These are phyloP conservation scores for Scaptomyza montana DNA, from an alignment of 1,140 invertebrate species.

Conservation along the genomic window DNA sequence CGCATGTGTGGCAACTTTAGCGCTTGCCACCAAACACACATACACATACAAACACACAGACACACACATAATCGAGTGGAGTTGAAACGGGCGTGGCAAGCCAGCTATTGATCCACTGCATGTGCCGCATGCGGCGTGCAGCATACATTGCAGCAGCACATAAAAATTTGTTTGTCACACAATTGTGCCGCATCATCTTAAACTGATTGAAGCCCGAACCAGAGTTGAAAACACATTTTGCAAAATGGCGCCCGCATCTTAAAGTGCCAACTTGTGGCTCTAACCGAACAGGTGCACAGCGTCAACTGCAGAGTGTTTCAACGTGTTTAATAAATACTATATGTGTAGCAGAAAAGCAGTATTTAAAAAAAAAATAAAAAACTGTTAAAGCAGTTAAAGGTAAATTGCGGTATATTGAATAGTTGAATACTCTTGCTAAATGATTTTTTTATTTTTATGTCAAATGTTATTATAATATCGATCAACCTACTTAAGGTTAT, in stretches of 20 bases:
- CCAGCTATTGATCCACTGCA: constrained; percentile 79
- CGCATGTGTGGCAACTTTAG: constrained; percentile 73
- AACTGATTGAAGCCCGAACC: constrained; percentile 42
- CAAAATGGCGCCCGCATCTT: constrained; percentile 81
- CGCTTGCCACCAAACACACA: constrained; percentile 1
- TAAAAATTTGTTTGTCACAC: background rate
- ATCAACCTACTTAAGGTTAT: no score
- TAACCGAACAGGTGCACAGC: constrained; percentile 67
- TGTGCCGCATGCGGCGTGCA: constrained; percentile 57
- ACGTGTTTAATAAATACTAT: background rate
- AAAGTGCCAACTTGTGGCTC: constrained; percentile 81
- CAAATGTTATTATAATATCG: no score
- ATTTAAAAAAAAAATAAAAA: background rate
- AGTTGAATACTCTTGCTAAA: no score
- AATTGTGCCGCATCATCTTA: constrained; percentile 40
- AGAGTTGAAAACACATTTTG: constrained; percentile 40
- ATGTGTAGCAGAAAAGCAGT: background rate
- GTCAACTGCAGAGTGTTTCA: background rate
- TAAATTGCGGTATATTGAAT: no score
- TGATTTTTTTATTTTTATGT: no score
- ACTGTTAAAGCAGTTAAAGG: background rate
- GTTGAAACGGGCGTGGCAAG: constrained; percentile 64
- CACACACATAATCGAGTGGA: background rate
- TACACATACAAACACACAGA: no score
- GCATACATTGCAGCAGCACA: constrained; percentile 28